Evolutionary conservation across 2,888 invertebrate species (phyloP).

Genomic region (Trilocha varians): DNA sequence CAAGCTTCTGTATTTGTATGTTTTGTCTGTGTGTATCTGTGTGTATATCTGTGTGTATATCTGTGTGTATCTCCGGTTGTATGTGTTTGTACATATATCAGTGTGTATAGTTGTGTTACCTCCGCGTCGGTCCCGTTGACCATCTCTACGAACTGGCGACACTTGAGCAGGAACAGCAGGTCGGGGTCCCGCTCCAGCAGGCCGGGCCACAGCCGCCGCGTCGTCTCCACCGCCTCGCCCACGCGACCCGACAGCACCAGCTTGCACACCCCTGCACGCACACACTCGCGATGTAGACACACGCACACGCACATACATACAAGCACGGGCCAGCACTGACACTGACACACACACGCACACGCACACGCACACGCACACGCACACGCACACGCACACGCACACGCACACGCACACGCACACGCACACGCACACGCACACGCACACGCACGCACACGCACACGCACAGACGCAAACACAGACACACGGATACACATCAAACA

Average conservation of each 20-base stretch:
- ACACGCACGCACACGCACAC: background rate
- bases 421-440: background rate
- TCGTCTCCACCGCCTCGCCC: constrained; percentile 95
- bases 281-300: background rate
- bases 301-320: too few relatives aligned
- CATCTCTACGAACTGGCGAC: constrained; percentile 99
- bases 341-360: too few relatives aligned
- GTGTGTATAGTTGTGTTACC: constrained; percentile 20
- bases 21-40: too few relatives aligned
- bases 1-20: too few relatives aligned
- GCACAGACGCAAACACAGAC: background rate
- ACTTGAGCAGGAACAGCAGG: constrained; percentile 95
- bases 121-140: constrained; percentile 91
- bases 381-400: too few relatives aligned
- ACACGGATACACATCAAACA: too few relatives aligned
- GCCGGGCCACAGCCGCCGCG: constrained; percentile 92
- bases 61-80: too few relatives aligned
- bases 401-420: too few relatives aligned
- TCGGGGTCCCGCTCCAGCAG: constrained; percentile 92
- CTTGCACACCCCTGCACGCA: constrained; percentile 86
- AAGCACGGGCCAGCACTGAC: too few relatives aligned
- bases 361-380: too few relatives aligned
- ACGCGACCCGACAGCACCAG: constrained; percentile 93
- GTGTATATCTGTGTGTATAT: too few relatives aligned
- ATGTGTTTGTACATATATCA: too few relatives aligned